Percentiles rank a stretch among this genome's conserved stretches.
phyloP scores from a whole-genome alignment of 2,113 vertebrate genomes.

The Petrocephalus microphthalmus region DNA sequence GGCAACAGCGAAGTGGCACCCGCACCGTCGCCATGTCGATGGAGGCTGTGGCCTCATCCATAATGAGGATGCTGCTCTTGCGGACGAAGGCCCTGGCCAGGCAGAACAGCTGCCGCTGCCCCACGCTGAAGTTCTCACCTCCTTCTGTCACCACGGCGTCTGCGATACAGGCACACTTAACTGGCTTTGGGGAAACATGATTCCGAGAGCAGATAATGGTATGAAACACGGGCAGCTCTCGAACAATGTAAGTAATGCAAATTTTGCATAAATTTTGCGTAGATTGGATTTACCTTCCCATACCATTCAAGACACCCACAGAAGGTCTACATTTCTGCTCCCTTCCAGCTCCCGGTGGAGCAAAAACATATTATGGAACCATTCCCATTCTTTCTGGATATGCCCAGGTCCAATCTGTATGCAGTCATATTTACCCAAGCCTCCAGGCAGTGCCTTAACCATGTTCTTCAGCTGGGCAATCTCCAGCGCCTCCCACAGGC shows the following conservation, averaged over 20 bases:
- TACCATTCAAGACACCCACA: not conserved
- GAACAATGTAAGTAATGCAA: not conserved
- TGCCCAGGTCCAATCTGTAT: not conserved
- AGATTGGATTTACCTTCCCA: not conserved
- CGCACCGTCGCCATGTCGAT: conserved; percentile 97
- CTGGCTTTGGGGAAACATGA: too few relatives aligned
- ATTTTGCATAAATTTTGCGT: not conserved
- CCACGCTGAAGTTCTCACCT: conserved; percentile 95
- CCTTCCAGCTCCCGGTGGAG: not conserved
- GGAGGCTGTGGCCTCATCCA: conserved; percentile 97
- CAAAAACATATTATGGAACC: not conserved
- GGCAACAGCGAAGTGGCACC: not conserved
- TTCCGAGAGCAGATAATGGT: too few relatives aligned
- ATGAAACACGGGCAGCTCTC: not conserved
- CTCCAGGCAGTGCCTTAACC: conserved; percentile 89
- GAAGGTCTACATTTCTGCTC: not conserved
- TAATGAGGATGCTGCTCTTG: conserved; percentile 96
- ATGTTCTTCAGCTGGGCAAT: conserved; percentile 97
- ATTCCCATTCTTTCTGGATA: not conserved
- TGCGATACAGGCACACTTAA: conserved; percentile 35
- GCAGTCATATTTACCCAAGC: conserved; percentile 70
- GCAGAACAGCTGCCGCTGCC: conserved; percentile 93
- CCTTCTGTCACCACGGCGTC: conserved; percentile 90
- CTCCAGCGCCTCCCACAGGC: conserved; percentile 95
- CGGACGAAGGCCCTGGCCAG: conserved; percentile 90